phyloP scores from a whole-genome alignment of 2,888 invertebrate species.

The Watsonalla cultraria region DNA sequence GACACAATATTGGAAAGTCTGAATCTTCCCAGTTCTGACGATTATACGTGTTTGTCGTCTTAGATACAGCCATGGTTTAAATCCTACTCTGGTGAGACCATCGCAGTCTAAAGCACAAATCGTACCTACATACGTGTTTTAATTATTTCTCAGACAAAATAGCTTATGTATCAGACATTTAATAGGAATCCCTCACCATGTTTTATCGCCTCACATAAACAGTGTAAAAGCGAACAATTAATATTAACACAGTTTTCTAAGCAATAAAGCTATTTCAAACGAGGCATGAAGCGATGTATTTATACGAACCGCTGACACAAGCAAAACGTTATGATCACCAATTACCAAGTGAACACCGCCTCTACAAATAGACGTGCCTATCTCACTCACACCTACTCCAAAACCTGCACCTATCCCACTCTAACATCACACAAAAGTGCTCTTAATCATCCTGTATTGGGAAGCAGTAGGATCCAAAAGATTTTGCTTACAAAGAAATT shows the following conservation, averaged over 20 bases:
- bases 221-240: no score
- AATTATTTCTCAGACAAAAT: no score
- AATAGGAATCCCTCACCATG: no score
- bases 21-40: slow-evolving; percentile 97
- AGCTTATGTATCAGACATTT: no score
- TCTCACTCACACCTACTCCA: slow-evolving; percentile 22
- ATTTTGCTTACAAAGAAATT: background rate
- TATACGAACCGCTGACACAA: slow-evolving; percentile 66
- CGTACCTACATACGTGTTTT: no score
- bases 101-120: no score
- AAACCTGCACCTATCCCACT: slow-evolving; percentile 29
- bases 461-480: slow-evolving; percentile 17
- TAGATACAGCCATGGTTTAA: slow-evolving; percentile 86
- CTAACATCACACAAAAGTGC: slow-evolving; percentile 42
- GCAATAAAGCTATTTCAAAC: slow-evolving; percentile 27
- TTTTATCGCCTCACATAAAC: no score
- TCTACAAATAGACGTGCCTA: slow-evolving; percentile 48
- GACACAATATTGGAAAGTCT: slow-evolving; percentile 96
- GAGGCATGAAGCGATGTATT: slow-evolving; percentile 59
- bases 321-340: slow-evolving; percentile 74
- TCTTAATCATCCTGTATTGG: slow-evolving; percentile 45
- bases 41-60: slow-evolving; percentile 94
- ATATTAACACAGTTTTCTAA: background rate
- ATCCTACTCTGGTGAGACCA: no score
- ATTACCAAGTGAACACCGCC: slow-evolving; percentile 64